Percentiles rank a stretch among this genome's conserved stretches.
These are phyloP conservation scores for Desmodus rotundus DNA, from an alignment of 2,113 vertebrate species.

Conservation along the genomic window DNA sequence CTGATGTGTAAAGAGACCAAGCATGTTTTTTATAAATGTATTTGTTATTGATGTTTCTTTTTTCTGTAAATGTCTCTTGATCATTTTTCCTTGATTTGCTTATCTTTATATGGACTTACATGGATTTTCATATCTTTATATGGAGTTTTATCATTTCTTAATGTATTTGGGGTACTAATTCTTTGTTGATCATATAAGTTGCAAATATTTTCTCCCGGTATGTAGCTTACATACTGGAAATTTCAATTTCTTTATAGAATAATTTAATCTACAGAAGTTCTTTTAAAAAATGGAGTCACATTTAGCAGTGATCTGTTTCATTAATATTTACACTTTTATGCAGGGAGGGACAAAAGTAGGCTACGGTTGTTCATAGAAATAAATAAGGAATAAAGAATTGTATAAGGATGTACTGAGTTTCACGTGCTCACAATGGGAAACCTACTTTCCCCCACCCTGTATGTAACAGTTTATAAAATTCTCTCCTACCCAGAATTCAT, in stretches of 20 bases:
- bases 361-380: not conserved
- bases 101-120: not conserved
- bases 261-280: not conserved
- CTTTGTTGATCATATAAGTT: not conserved
- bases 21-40: not conserved
- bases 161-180: not conserved
- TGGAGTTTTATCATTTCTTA: conserved; percentile 8
- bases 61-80: not conserved
- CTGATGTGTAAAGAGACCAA: not conserved
- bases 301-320: not conserved
- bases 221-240: not conserved
- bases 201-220: not conserved
- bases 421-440: not conserved
- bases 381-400: not conserved
- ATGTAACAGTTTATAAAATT: not conserved
- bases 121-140: not conserved
- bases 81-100: not conserved
- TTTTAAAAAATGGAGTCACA: not conserved
- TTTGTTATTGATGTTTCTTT: not conserved
- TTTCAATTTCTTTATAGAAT: not conserved
- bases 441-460: not conserved
- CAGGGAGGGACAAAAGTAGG: not conserved
- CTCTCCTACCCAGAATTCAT: not conserved
- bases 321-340: not conserved
- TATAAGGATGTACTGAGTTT: not conserved